Conservation (phyloP, 1,140 invertebrate species). For the Solenopsis invicta region DNA sequence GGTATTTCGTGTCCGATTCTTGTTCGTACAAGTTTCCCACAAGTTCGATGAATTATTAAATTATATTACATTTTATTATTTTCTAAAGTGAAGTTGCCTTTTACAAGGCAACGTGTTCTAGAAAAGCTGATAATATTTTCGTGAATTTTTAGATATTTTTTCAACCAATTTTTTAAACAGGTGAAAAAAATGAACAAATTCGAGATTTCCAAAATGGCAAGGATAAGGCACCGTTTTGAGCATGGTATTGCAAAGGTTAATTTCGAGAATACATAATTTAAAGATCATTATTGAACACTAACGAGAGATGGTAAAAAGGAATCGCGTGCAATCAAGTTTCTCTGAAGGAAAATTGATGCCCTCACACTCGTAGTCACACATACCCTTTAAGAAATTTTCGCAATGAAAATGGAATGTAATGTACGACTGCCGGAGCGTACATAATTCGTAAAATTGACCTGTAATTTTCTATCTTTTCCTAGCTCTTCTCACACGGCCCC, state of each 20-base stretch:
- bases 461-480: neutral
- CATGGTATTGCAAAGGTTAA: neutral
- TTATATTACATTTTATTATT: no score
- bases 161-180: no score
- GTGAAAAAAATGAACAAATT: no score
- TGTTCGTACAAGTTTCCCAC: no score
- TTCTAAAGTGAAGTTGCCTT: no score
- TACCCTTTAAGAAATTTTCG: neutral
- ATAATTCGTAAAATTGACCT: conserved; percentile 8
- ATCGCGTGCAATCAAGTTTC: neutral
- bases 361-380: neutral
- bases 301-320: neutral
- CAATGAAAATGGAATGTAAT: neutral
- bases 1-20: no score
- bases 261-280: neutral
- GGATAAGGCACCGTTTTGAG: no score
- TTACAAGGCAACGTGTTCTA: no score
- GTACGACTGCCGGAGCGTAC: neutral
- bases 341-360: neutral
- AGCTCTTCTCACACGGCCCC: conserved; percentile 5
- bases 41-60: no score
- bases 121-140: no score
- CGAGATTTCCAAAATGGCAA: no score
- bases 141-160: no score
- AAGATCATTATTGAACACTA: neutral